These are phyloP conservation scores for Aptenodytes forsteri DNA, from an alignment of 2,113 vertebrate species.

Conservation along the genomic window DNA sequence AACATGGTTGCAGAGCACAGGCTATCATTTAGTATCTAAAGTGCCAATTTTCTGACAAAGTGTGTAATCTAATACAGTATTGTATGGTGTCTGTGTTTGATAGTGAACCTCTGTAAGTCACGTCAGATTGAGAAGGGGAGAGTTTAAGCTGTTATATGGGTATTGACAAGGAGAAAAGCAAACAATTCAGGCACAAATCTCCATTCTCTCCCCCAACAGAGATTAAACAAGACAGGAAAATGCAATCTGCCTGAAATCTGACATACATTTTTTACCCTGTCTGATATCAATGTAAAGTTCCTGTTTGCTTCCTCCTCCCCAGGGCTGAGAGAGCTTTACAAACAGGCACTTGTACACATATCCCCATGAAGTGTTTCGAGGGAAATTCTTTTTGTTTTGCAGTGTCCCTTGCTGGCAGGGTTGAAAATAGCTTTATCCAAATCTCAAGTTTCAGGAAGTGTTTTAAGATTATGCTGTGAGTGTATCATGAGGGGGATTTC, in stretches of 20 bases:
- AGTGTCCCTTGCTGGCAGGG: background rate
- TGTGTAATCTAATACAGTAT: conserved; percentile 39
- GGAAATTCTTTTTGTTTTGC: background rate
- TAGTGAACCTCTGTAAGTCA: conserved; percentile 36
- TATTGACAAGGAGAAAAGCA: conserved; percentile 42
- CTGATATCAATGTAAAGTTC: background rate
- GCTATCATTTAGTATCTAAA: conserved; percentile 38
- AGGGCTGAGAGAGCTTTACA: background rate
- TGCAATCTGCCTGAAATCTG: background rate
- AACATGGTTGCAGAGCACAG: conserved; percentile 20
- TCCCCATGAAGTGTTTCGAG: background rate
- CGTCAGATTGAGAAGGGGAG: conserved; percentile 36
- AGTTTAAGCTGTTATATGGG: background rate
- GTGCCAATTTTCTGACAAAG: conserved; percentile 58
- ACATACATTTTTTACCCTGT: background rate
- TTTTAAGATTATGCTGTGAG: background rate
- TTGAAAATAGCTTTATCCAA: background rate
- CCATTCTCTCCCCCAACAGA: background rate
- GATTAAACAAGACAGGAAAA: conserved; percentile 13
- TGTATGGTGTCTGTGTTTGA: background rate
- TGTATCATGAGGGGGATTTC: background rate
- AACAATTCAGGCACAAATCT: conserved; percentile 19
- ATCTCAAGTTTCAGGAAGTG: background rate
- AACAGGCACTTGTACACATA: background rate
- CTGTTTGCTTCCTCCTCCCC: background rate